Evolutionary conservation across 2,797 vertebrate species (phyloP).

Genomic region (Sebastes iracundus): DNA sequence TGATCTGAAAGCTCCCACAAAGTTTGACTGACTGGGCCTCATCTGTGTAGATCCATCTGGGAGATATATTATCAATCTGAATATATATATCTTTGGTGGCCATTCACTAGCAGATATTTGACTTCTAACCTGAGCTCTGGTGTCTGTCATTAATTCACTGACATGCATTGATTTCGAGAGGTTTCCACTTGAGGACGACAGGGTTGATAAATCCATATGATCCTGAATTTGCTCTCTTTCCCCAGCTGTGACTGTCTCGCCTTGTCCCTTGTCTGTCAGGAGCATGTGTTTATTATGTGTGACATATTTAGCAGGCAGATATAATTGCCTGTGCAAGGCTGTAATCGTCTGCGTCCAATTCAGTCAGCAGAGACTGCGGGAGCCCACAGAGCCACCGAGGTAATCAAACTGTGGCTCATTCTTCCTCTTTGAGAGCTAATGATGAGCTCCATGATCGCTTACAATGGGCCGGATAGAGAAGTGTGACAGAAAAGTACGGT

Average conservation of each 20-base stretch:
- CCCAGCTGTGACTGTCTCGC: slow-evolving; percentile 44
- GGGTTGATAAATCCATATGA: slow-evolving; percentile 47
- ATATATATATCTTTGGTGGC: background rate
- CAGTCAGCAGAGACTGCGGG: slow-evolving; percentile 68
- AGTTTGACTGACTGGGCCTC: background rate
- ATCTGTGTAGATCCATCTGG: background rate
- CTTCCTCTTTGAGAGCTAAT: slow-evolving; percentile 71
- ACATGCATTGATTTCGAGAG: slow-evolving; percentile 37
- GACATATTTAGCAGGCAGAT: slow-evolving; percentile 81
- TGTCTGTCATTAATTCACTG: slow-evolving; percentile 36
- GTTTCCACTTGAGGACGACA: slow-evolving; percentile 37
- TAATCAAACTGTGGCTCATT: slow-evolving; percentile 73
- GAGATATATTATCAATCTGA: background rate
- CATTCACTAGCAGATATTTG: slow-evolving; percentile 13
- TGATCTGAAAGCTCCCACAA: background rate
- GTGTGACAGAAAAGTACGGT: slow-evolving; percentile 50
- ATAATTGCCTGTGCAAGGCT: slow-evolving; percentile 75
- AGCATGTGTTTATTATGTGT: slow-evolving; percentile 76
- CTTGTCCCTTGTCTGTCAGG: slow-evolving; percentile 66
- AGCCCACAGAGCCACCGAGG: slow-evolving; percentile 66
- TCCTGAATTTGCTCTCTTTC: slow-evolving; percentile 45
- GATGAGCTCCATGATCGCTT: slow-evolving; percentile 68
- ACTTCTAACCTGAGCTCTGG: slow-evolving; percentile 16
- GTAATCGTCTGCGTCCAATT: slow-evolving; percentile 74
- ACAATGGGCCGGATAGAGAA: slow-evolving; percentile 51